Conservation (phyloP, 1,140 invertebrate species). For the Pollicipes pollicipes region DNA sequence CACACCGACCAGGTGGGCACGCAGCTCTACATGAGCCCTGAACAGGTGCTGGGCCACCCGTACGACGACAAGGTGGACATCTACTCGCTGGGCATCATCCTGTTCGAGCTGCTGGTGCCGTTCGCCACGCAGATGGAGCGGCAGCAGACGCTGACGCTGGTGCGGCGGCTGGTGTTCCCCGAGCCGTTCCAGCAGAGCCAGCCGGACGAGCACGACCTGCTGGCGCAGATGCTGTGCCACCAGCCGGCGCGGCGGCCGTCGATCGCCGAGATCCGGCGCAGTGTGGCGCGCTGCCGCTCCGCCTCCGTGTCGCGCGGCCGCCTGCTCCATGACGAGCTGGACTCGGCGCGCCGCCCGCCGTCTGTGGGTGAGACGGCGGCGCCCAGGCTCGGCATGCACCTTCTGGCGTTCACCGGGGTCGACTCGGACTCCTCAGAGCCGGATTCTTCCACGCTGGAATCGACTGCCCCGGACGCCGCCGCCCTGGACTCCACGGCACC, state of each 20-base stretch:
- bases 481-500: background rate
- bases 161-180: constrained; percentile 51
- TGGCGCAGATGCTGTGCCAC: constrained; percentile 54
- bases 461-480: background rate
- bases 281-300: constrained; percentile 6
- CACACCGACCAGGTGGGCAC: constrained; percentile 66
- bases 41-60: constrained; percentile 41
- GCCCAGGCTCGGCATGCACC: too few species aligned
- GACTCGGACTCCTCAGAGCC: background rate
- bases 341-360: background rate
- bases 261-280: constrained; percentile 45
- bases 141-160: constrained; percentile 37
- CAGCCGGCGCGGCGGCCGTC: constrained; percentile 53
- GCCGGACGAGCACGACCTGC: constrained; percentile 50
- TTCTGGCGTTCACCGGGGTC: background rate
- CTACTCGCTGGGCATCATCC: constrained; percentile 81
- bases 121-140: constrained; percentile 83
- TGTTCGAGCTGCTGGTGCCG: constrained; percentile 76
- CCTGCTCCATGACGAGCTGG: background rate
- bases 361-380: background rate
- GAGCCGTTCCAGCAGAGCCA: constrained; percentile 41
- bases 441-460: too few species aligned
- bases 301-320: background rate
- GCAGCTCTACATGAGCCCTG: constrained; percentile 91
- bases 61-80: constrained; percentile 95